phyloP scores from a whole-genome alignment of 2,888 invertebrate genomes.

The Callimorpha dominula region DNA sequence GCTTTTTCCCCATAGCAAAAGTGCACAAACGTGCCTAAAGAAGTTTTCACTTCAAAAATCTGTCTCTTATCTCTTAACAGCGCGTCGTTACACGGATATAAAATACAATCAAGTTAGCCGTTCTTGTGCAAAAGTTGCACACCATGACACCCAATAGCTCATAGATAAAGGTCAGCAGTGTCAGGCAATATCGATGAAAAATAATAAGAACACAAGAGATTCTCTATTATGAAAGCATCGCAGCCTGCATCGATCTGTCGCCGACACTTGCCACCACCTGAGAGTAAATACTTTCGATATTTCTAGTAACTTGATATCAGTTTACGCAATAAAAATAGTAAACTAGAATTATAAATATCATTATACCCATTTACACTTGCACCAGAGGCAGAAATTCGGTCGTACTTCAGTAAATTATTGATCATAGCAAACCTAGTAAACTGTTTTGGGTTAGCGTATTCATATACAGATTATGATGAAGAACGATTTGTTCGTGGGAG shows the following conservation, averaged over 20 bases:
- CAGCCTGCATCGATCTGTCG: slow-evolving; percentile 39
- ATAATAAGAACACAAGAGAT: slow-evolving; percentile 36
- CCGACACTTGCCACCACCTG: slow-evolving; percentile 20
- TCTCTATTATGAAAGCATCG: slow-evolving; percentile 44
- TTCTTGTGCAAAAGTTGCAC: slow-evolving; percentile 18
- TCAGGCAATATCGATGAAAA: slow-evolving; percentile 47
- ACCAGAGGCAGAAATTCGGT: too few species aligned
- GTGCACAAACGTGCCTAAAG: too few species aligned
- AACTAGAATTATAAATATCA: not conserved
- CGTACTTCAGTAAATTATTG: too few species aligned
- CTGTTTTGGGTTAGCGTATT: too few species aligned
- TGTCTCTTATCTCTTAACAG: not conserved
- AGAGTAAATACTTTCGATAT: not conserved
- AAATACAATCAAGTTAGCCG: too few species aligned
- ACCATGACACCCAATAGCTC: slow-evolving; percentile 51
- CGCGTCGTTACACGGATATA: too few species aligned
- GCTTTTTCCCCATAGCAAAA: too few species aligned
- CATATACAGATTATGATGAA: too few species aligned
- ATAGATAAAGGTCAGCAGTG: slow-evolving; percentile 46
- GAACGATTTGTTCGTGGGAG: too few species aligned
- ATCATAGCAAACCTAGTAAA: too few species aligned
- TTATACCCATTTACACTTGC: not conserved
- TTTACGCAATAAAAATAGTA: not conserved
- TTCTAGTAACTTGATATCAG: not conserved
- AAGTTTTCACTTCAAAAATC: not conserved